Conservation (phyloP, 1,140 invertebrate species). For the Ladona fulva region DNA sequence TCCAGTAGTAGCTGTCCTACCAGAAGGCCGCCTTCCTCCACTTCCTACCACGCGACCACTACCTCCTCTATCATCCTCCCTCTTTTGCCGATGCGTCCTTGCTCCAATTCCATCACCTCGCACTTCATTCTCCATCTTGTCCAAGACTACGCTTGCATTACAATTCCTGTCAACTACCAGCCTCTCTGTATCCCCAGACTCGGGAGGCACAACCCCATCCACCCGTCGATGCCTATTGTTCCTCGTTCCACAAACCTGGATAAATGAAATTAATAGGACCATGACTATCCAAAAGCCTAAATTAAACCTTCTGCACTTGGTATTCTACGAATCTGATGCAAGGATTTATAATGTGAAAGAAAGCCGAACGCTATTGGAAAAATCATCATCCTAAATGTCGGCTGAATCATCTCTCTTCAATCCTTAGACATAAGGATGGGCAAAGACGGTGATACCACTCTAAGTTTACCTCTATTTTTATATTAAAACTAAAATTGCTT, state of each 20-base stretch:
- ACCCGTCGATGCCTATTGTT: constrained; percentile 30
- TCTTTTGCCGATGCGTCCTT: constrained; percentile 41
- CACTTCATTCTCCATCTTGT: constrained; percentile 27
- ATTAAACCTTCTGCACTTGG: too few relatives aligned
- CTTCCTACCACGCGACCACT: constrained; percentile 23
- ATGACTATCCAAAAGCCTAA: too few relatives aligned
- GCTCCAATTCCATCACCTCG: constrained; percentile 18
- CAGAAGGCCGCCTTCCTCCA: constrained; percentile 22
- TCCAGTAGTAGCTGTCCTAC: constrained; percentile 19
- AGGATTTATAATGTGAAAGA: too few relatives aligned
- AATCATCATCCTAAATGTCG: too few relatives aligned
- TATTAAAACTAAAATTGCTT: too few relatives aligned
- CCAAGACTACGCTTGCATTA: constrained; percentile 48
- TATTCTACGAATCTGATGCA: too few relatives aligned
- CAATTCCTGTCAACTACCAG: constrained; percentile 57
- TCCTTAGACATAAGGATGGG: too few relatives aligned
- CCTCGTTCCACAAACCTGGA: constrained; percentile 30
- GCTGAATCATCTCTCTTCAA: too few relatives aligned
- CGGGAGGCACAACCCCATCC: not conserved
- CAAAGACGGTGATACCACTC: too few relatives aligned
- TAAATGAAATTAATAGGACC: too few relatives aligned
- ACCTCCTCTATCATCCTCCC: constrained; percentile 23
- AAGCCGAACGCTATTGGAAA: too few relatives aligned
- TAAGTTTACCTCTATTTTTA: too few relatives aligned
- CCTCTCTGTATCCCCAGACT: constrained; percentile 16